A percentile compares a stretch with the other conserved stretches of the same genome.
phyloP scores from a whole-genome alignment of 1,140 invertebrate genomes.

The Apis florea region DNA sequence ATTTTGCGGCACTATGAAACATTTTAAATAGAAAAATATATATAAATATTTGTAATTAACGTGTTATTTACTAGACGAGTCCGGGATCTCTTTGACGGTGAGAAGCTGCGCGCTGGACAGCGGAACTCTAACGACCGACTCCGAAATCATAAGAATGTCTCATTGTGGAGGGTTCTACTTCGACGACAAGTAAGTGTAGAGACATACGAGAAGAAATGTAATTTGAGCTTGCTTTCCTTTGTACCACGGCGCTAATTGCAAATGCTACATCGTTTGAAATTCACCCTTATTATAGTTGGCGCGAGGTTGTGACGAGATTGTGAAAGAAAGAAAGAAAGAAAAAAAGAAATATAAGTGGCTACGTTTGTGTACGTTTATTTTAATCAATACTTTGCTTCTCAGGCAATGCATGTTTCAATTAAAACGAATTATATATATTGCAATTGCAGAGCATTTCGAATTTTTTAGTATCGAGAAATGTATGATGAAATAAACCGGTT shows the following conservation, averaged over 20 bases:
- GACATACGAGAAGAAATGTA: background rate
- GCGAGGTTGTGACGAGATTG: background rate
- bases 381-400: constrained; percentile 8
- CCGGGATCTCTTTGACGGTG: constrained; percentile 89
- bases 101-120: constrained; percentile 95
- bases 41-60: constrained; percentile 20
- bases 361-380: background rate
- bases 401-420: background rate
- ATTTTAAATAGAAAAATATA: background rate
- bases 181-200: constrained; percentile 86
- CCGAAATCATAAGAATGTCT: constrained; percentile 95
- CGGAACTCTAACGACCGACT: constrained; percentile 94
- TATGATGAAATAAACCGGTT: no score
- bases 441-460: no score
- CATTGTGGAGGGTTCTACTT: constrained; percentile 95
- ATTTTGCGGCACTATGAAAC: background rate
- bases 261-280: constrained; percentile 15
- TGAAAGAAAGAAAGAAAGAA: background rate
- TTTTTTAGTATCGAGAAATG: background rate
- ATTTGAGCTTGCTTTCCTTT: constrained; percentile 2
- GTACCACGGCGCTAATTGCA: background rate
- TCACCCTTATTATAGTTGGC: constrained; percentile 1
- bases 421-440: background rate
- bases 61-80: constrained; percentile 83
- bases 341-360: background rate